Conservation (phyloP, 2,113 vertebrate genomes). For the Pycnonotus jocosus region DNA sequence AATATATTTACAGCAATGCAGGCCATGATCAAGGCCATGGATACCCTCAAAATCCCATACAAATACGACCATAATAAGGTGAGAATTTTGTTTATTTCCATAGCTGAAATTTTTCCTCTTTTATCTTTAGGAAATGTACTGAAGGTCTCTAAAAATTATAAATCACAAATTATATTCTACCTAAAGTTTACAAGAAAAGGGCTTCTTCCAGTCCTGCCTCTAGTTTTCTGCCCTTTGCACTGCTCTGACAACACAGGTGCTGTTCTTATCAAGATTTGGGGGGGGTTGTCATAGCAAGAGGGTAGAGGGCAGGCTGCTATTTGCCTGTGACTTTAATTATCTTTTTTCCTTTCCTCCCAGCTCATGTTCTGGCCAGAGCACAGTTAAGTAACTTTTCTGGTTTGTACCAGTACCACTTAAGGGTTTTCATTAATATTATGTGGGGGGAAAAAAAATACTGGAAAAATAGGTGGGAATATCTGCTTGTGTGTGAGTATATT, state of each 20-base stretch:
- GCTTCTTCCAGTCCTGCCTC: not conserved
- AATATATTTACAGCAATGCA: slow-evolving; percentile 97
- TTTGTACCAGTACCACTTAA: not conserved
- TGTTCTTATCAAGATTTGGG: not conserved
- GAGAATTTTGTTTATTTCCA: not conserved
- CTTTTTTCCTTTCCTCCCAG: not conserved
- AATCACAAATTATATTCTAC: not conserved
- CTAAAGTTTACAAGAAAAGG: not conserved
- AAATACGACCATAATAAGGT: slow-evolving; percentile 70
- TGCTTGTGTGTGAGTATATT: not conserved
- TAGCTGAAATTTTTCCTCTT: not conserved
- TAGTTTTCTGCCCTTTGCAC: not conserved
- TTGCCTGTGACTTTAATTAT: not conserved
- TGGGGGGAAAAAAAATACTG: not conserved
- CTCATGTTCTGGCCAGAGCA: not conserved
- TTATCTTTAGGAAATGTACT: not conserved
- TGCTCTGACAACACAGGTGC: not conserved
- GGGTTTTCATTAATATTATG: not conserved
- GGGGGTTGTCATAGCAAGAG: not conserved
- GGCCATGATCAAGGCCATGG: slow-evolving; percentile 94
- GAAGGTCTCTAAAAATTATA: not conserved
- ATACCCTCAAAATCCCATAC: slow-evolving; percentile 72
- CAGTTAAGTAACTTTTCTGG: not conserved
- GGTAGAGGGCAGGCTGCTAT: not conserved
- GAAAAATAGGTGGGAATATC: not conserved